These are phyloP conservation scores for Ariopsis seemanni DNA, from an alignment of 2,113 vertebrate species.

Conservation along the genomic window DNA sequence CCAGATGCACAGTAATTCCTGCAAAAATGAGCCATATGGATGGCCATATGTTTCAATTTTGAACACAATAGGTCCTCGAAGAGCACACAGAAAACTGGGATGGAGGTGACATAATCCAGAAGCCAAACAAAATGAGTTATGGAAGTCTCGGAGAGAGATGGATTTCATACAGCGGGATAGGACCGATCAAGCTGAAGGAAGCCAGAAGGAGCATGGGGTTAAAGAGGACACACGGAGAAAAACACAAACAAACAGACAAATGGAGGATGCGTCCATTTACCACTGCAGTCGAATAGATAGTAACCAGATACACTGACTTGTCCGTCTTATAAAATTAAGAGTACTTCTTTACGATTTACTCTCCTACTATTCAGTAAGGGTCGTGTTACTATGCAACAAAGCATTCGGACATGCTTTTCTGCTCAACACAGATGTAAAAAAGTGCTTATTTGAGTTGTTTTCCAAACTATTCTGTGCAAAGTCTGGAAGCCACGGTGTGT, in stretches of 20 bases:
- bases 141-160: background rate
- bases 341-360: background rate
- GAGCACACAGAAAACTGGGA: background rate
- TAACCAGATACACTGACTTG: background rate
- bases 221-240: background rate
- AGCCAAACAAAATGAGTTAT: background rate
- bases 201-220: background rate
- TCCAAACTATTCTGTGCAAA: too few species aligned
- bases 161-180: background rate
- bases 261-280: background rate
- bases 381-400: background rate
- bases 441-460: too few species aligned
- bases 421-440: too few species aligned
- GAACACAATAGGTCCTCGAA: constrained; percentile 12
- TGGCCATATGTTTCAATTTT: constrained; percentile 44
- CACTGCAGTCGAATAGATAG: background rate
- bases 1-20: constrained; percentile 22
- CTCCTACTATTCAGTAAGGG: background rate
- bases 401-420: too few species aligned
- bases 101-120: background rate
- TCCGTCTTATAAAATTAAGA: background rate
- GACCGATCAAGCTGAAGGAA: background rate
- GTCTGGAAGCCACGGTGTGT: too few species aligned
- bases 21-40: constrained; percentile 50
- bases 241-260: too few species aligned